phyloP scores from a whole-genome alignment of 2,888 invertebrate species.

The Dastarcus helophoroides region DNA sequence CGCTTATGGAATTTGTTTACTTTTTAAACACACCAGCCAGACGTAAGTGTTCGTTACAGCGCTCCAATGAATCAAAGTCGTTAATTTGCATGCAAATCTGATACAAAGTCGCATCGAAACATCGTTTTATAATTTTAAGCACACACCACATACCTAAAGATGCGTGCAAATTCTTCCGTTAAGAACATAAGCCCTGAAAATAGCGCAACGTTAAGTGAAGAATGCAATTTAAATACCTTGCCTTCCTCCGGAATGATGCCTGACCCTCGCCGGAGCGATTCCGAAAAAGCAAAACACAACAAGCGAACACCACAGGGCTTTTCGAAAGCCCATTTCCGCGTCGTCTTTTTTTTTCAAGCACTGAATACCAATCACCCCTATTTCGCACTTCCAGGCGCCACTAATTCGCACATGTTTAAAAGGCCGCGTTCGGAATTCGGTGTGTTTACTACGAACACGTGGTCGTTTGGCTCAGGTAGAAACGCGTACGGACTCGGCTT shows the following conservation, averaged over 20 bases:
- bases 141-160: too few species aligned
- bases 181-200: too few species aligned
- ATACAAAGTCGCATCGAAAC: too few species aligned
- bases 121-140: too few species aligned
- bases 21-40: too few species aligned
- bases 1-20: too few species aligned
- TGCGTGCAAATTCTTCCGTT: too few species aligned
- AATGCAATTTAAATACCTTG: constrained; percentile 20
- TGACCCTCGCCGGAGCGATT: constrained; percentile 18
- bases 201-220: too few species aligned
- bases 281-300: constrained; percentile 7
- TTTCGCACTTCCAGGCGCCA: constrained; percentile 8
- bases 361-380: constrained; percentile 12
- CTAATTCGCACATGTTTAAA: constrained; percentile 11
- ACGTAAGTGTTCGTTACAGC: too few species aligned
- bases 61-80: too few species aligned
- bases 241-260: constrained; percentile 22
- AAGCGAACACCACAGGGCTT: constrained; percentile 13
- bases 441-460: constrained; percentile 20
- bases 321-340: constrained; percentile 13
- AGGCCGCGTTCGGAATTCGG: background rate
- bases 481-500: constrained; percentile 24
- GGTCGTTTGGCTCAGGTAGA: constrained; percentile 17
- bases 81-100: too few species aligned
- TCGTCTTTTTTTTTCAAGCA: constrained; percentile 9